Evolutionary conservation across 2,797 vertebrate species (phyloP).

Genomic region (Prunella strophiata): DNA sequence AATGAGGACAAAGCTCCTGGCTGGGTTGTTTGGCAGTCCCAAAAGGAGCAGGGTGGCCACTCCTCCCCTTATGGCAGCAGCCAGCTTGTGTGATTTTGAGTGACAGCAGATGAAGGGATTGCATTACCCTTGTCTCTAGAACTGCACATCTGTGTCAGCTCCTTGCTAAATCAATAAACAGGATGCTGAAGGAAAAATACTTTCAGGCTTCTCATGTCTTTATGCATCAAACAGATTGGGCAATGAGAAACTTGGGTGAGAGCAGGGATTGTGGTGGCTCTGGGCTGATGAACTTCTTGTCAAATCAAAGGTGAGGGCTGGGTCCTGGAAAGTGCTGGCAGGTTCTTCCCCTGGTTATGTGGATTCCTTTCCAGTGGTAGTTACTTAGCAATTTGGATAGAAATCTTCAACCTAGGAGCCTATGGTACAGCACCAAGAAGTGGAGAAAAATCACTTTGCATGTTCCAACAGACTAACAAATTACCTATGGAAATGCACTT

Average conservation of each 20-base stretch:
- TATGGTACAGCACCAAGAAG: background rate
- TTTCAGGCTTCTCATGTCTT: slow-evolving; percentile 45
- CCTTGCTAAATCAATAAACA: slow-evolving; percentile 63
- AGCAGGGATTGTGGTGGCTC: background rate
- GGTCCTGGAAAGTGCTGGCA: background rate
- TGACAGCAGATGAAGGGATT: slow-evolving; percentile 59
- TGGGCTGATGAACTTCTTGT: background rate
- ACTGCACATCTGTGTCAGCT: slow-evolving; percentile 53
- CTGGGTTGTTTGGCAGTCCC: background rate
- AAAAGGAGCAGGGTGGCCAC: background rate
- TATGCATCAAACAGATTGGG: background rate
- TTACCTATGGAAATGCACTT: slow-evolving; percentile 73
- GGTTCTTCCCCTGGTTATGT: background rate
- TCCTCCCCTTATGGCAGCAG: slow-evolving; percentile 18
- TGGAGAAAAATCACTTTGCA: slow-evolving; percentile 60
- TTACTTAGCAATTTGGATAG: background rate
- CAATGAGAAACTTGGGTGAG: background rate
- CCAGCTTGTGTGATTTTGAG: slow-evolving; percentile 21
- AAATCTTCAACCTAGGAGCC: background rate
- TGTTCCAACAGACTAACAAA: slow-evolving; percentile 71
- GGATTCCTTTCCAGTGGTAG: background rate
- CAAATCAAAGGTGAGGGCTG: background rate
- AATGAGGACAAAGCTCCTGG: background rate
- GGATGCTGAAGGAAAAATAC: slow-evolving; percentile 56
- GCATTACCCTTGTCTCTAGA: slow-evolving; percentile 46